These are phyloP conservation scores for Nomada lathburiana DNA, from an alignment of 2,888 invertebrate species.

Conservation along the genomic window DNA sequence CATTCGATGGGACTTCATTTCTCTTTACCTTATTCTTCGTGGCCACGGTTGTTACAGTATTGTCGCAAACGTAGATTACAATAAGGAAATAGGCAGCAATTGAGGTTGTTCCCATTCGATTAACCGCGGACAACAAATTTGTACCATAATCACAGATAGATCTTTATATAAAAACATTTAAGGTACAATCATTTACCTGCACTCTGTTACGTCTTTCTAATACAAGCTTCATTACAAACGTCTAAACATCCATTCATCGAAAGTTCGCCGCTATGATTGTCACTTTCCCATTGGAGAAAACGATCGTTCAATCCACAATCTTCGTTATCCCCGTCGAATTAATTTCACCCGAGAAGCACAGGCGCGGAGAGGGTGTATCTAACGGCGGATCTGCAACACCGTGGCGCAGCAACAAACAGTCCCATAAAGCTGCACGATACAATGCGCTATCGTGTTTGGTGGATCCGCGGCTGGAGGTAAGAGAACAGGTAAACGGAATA, in stretches of 20 bases:
- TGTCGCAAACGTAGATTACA: neutral
- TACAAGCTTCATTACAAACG: too few relatives aligned
- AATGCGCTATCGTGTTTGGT: conserved; percentile 45
- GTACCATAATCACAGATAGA: too few relatives aligned
- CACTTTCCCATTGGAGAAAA: too few relatives aligned
- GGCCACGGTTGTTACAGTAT: neutral
- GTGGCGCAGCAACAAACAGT: conserved; percentile 7
- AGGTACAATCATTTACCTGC: too few relatives aligned
- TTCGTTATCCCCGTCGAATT: conserved; percentile 23
- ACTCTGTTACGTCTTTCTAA: too few relatives aligned
- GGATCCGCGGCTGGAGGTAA: conserved; percentile 32
- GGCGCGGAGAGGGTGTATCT: neutral
- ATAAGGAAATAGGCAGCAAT: neutral
- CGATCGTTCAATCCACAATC: neutral
- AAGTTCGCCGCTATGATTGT: too few relatives aligned
- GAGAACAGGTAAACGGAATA: conserved; percentile 14
- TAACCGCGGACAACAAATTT: too few relatives aligned
- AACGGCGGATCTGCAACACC: conserved; percentile 20
- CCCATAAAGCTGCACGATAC: conserved; percentile 49
- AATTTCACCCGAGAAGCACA: neutral
- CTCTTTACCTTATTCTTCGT: neutral
- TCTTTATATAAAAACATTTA: too few relatives aligned
- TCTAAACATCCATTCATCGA: too few relatives aligned
- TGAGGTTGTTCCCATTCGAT: too few relatives aligned
- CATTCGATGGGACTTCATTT: neutral